Evolutionary conservation across 1,140 invertebrate genomes (phyloP), one percentile per base, ranked within the genome.

Genomic region (Acyrthosiphon pisum): DNA sequence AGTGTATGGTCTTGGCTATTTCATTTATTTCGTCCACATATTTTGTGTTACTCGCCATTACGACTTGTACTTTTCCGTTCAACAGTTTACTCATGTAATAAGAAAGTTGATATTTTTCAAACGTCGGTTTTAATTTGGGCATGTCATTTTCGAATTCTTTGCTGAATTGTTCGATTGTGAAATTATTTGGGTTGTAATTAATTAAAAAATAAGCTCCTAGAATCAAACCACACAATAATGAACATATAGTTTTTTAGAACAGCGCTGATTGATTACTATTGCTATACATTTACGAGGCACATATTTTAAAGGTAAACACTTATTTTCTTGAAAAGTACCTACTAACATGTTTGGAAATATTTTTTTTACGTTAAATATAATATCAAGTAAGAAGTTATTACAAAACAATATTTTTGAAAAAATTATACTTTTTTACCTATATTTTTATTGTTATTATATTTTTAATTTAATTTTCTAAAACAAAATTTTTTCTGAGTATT

Each of bases 21-120:
- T 93, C 35, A n/a, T 86, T 60, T 18, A 93, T 93, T 93, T 93
- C 91, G 11, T 93, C 91, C 35, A 84, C 91, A n/a, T 93, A 93
- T 26, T 93, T 84, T 9, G 46, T n/a, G 41, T 6, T 11, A 18
- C 76, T 84, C 6, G 11, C 44, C 41, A 93, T 50, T 41, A 93
- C 81, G 14, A 93, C 9, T 41, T 84, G 91, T 6, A 53, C 2
- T 22, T 26, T 84, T 93, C 91, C 91, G 35, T 93, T 93, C 44
- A 41, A 41, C 23, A 93, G 18, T 93, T 93, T 93, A 76, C 76
- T 37, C 11, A 23, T 50, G 30, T 93, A 50, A 86, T 41, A 26
- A 84, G 11, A 50, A 41, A 93, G 9, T 84, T 53, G 68, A 84
- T 53, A 1, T 35, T 84, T 41, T 41, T 53, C 46, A 30, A 23